Base-by-base conservation (phyloP, 2,888 invertebrate species). In the Cephus spinipes region DNA sequence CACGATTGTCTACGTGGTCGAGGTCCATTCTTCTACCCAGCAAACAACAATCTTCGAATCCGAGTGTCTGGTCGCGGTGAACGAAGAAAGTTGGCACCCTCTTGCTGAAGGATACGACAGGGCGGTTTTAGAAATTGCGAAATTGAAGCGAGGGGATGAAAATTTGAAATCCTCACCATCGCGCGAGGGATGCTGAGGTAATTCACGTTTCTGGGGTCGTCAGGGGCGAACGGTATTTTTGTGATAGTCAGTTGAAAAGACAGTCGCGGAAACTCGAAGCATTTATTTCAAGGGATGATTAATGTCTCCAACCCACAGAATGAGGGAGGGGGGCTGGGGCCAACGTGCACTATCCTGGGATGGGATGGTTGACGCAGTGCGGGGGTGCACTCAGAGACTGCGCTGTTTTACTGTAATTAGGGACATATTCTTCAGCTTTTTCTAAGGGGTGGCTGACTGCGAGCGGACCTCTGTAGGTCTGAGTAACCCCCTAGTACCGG, bases 341-440 rank as follows among this genome's bases (percentile, higher is more conserved):
- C 9, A 23, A 84, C 82, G 81, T 80, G 85, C 81, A 84, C 84
- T 55, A 15, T 55, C 55, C 23, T 23, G 23, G 23, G 9, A 55
- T 23, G 55, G 55, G 55, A 55, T 55, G 85, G 85, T 85, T 88
- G 87, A 87, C 87, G 87, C 86, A 87, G 85, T 86, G 89, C 87
- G 84, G 86, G 83, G 84, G 73, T 82, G 83, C 82, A 85, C 84
- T 87, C 84, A 76, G 86, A 86, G 85, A 85, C 86, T 85, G 84
- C 84, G 85, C 85, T 88, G 88, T 89, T 89, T 89, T 89, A 88
- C 88, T 80, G 88, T 88, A 89, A 90, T 90, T 89, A 90, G 87
- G 87, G 85, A 85, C 85, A 88, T 87, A 88, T 87, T 88, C 87
- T 87, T 88, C 82, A 86, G 84, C 83, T 88, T 89, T 88, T 89